Conservation (phyloP, 2,888 invertebrate genomes). For the Eutolmus rufibarbis region DNA sequence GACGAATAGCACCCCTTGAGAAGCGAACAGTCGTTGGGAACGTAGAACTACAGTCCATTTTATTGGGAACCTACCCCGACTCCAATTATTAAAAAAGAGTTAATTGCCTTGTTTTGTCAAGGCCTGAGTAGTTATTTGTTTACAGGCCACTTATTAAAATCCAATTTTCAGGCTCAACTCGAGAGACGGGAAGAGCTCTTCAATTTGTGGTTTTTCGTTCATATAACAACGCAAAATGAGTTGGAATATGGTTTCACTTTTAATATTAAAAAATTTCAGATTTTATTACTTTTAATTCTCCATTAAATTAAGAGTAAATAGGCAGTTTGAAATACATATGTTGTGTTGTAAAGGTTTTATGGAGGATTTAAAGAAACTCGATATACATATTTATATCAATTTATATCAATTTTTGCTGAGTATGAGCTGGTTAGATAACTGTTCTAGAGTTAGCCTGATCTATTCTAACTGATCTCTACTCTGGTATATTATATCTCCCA, state of each 20-base stretch:
- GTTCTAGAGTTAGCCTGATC: no score
- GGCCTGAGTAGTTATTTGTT: background rate
- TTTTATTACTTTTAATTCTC: no score
- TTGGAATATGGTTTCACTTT: background rate
- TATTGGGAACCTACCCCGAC: background rate
- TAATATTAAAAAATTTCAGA: no score
- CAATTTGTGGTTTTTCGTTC: background rate
- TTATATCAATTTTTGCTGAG: no score
- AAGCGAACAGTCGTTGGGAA: background rate
- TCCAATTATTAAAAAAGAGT: background rate
- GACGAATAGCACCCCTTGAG: background rate
- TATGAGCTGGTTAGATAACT: no score
- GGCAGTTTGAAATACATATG: no score
- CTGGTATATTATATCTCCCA: no score
- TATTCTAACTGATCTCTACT: no score
- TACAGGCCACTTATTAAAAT: background rate
- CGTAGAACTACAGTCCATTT: background rate
- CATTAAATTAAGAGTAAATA: no score
- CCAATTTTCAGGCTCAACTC: background rate
- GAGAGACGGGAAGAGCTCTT: background rate
- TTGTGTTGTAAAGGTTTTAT: no score
- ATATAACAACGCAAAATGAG: background rate
- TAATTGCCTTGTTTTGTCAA: background rate
- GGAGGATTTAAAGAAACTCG: no score
- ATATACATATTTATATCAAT: no score